phyloP scores from a whole-genome alignment of 2,888 invertebrate genomes.

The Ariolimax columbianus region DNA sequence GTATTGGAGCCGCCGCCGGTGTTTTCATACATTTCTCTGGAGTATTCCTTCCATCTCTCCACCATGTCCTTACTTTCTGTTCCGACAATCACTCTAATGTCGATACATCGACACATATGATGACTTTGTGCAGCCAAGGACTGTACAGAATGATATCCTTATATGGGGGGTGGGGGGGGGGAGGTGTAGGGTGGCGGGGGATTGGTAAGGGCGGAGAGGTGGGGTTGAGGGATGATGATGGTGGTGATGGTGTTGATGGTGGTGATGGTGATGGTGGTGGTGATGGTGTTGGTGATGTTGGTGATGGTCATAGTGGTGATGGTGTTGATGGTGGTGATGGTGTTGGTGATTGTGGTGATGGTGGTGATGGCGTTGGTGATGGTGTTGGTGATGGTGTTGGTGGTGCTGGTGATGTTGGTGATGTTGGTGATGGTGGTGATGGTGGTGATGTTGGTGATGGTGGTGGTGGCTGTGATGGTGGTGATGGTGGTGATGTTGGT shows the following conservation, averaged over 20 bases:
- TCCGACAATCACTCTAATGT: no score
- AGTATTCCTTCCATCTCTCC: no score
- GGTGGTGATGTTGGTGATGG: no score
- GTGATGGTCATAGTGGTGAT: background rate
- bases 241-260: background rate
- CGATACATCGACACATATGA: no score
- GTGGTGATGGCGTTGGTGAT: background rate
- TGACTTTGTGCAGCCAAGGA: no score
- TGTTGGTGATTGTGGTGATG: background rate
- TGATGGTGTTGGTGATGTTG: background rate
- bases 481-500: no score
- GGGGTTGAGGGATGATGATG: background rate
- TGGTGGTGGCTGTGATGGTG: no score
- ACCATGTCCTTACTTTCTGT: no score
- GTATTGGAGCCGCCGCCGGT: no score
- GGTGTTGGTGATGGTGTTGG: background rate
- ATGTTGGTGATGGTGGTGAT: no score
- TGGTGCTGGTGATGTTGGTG: background rate
- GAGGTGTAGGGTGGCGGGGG: background rate
- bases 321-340: background rate
- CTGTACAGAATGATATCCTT: background rate
- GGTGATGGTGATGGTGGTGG: background rate
- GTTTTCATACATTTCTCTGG: no score
- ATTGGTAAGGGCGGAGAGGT: background rate
- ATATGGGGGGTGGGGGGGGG: background rate